Conservation (phyloP, 2,888 invertebrate species). For the Cetonia aurata region DNA sequence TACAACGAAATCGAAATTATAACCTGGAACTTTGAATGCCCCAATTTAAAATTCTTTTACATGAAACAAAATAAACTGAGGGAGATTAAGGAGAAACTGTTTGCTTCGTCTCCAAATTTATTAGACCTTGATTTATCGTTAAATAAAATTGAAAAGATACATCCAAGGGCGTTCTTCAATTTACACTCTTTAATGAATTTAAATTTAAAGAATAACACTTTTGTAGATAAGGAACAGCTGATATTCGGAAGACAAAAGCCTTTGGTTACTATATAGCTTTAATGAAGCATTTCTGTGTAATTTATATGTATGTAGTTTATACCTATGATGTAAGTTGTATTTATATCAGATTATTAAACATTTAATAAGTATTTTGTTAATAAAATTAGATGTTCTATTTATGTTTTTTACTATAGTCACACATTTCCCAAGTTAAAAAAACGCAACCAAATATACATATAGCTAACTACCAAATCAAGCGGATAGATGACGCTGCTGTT, state of each 20-base stretch:
- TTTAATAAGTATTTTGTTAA: too few species aligned
- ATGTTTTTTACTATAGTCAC: too few species aligned
- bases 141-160: constrained; percentile 48
- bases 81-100: constrained; percentile 42
- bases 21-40: constrained; percentile 47
- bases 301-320: too few species aligned
- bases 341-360: too few species aligned
- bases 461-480: too few species aligned
- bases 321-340: too few species aligned
- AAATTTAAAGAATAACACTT: constrained; percentile 46
- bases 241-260: constrained; percentile 37
- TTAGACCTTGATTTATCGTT: constrained; percentile 50
- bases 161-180: constrained; percentile 47
- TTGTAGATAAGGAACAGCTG: constrained; percentile 7
- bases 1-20: constrained; percentile 51
- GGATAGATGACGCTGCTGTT: too few species aligned
- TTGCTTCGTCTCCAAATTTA: constrained; percentile 44
- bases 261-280: constrained; percentile 6
- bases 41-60: constrained; percentile 50
- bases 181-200: constrained; percentile 48
- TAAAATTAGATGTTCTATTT: too few species aligned
- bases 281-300: too few species aligned
- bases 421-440: too few species aligned
- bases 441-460: too few species aligned
- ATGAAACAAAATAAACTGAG: constrained; percentile 51